Evolutionary conservation across 1,140 invertebrate species (phyloP).

Genomic region (Bemisia tabaci): DNA sequence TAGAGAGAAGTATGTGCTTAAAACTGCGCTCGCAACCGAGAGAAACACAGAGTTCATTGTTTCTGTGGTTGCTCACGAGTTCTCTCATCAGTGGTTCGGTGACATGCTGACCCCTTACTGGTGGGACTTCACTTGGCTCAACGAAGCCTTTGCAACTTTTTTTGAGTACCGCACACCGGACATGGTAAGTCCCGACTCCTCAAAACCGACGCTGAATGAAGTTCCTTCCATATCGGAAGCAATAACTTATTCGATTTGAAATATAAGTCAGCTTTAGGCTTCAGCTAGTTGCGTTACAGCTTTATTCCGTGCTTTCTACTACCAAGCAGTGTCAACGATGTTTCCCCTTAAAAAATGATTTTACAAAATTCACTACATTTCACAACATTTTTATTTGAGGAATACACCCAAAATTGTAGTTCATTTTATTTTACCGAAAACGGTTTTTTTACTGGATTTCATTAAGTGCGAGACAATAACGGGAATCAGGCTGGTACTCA

Average conservation of each 20-base stretch:
- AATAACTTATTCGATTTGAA: neutral
- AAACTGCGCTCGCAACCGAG: neutral
- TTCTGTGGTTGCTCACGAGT: slow-evolving; percentile 27
- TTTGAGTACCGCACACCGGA: slow-evolving; percentile 19
- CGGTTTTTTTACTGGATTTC: too few relatives aligned
- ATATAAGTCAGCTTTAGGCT: neutral
- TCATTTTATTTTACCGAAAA: too few relatives aligned
- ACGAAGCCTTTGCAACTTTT: slow-evolving; percentile 29
- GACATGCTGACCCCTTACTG: slow-evolving; percentile 47
- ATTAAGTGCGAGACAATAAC: too few relatives aligned
- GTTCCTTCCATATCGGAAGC: neutral
- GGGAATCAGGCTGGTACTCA: too few relatives aligned
- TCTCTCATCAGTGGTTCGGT: slow-evolving; percentile 54
- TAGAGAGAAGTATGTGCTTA: neutral
- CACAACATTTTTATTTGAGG: too few relatives aligned
- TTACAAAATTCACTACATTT: too few relatives aligned
- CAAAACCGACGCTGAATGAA: neutral
- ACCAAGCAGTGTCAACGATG: too few relatives aligned
- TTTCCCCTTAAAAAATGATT: too few relatives aligned
- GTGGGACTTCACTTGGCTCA: slow-evolving; percentile 33
- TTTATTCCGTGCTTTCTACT: too few relatives aligned
- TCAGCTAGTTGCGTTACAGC: neutral
- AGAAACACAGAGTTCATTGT: neutral
- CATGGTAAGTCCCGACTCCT: slow-evolving; percentile 16
- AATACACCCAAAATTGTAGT: too few relatives aligned